These are phyloP conservation scores for Marisa cornuarietis DNA, from an alignment of 1,140 invertebrate species.

Conservation along the genomic window DNA sequence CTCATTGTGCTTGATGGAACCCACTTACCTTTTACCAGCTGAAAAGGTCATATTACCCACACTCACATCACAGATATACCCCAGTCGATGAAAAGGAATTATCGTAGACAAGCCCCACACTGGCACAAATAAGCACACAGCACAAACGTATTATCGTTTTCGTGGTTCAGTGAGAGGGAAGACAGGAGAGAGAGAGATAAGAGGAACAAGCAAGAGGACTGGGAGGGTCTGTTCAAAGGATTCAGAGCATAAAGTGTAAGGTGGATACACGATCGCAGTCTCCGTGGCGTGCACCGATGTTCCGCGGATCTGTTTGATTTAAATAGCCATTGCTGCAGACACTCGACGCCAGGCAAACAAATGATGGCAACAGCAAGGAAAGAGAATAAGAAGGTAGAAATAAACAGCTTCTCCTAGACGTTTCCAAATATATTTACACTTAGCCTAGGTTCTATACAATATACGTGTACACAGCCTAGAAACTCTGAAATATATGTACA, in stretches of 20 bases:
- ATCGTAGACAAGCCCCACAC: background rate
- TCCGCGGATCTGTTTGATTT: too few relatives aligned
- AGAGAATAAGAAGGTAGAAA: background rate
- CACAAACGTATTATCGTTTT: background rate
- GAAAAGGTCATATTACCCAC: too few relatives aligned
- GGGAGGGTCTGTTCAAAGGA: background rate
- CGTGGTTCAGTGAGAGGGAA: background rate
- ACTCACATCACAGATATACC: too few relatives aligned
- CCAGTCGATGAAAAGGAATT: background rate
- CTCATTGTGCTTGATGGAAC: too few relatives aligned
- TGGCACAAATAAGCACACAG: background rate
- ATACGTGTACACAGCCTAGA: too few relatives aligned
- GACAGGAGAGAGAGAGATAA: constrained; percentile 6
- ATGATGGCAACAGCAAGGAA: background rate
- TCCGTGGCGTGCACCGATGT: too few relatives aligned
- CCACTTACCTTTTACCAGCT: too few relatives aligned
- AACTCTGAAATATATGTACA: too few relatives aligned
- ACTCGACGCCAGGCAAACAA: background rate
- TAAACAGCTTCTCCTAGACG: too few relatives aligned
- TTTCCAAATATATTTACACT: too few relatives aligned
- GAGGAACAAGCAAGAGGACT: background rate
- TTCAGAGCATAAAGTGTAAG: background rate
- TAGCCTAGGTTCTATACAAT: too few relatives aligned
- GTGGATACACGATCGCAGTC: background rate
- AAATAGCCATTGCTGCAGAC: background rate